A percentile compares a stretch with the other conserved stretches of the same genome.
Evolutionary conservation across 2,113 vertebrate genomes (phyloP).

Genomic region (Australoheros scitulus): DNA sequence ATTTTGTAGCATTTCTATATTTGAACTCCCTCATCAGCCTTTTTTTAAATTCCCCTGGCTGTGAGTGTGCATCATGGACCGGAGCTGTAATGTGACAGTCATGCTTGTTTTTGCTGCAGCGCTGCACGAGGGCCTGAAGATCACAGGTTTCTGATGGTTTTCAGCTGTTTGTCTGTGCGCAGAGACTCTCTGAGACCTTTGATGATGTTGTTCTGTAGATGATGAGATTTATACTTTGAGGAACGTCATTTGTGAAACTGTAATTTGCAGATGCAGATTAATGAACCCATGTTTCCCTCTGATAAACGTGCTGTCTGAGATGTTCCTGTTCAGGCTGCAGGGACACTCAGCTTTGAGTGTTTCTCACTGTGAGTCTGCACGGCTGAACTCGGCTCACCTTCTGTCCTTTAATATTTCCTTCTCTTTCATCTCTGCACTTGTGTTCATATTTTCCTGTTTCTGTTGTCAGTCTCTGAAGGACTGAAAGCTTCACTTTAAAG

Average conservation of each 20-base stretch:
- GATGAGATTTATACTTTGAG: background rate
- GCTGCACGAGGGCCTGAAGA: background rate
- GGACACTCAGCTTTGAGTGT: no score
- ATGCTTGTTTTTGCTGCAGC: no score
- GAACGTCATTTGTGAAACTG: background rate
- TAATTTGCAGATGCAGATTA: background rate
- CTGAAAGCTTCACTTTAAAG: background rate
- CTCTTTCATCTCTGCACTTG: background rate
- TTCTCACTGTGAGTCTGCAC: no score
- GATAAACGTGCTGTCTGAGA: no score
- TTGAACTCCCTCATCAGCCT: background rate
- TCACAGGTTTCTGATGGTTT: background rate
- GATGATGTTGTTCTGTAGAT: background rate
- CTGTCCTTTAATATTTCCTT: background rate
- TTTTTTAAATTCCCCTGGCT: background rate
- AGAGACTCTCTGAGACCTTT: accelerated
- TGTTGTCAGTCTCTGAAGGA: background rate
- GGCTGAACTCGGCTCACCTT: no score
- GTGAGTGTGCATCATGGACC: no score
- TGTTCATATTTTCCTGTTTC: background rate
- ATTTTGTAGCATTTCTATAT: no score
- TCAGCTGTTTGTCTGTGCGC: no score
- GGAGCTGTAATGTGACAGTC: no score
- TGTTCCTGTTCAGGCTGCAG: no score
- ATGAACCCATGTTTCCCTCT: background rate